Percentiles rank a stretch among this genome's conserved stretches.
Conservation (phyloP, 2,888 invertebrate genomes). For the Stenchaetothrips biformis region DNA sequence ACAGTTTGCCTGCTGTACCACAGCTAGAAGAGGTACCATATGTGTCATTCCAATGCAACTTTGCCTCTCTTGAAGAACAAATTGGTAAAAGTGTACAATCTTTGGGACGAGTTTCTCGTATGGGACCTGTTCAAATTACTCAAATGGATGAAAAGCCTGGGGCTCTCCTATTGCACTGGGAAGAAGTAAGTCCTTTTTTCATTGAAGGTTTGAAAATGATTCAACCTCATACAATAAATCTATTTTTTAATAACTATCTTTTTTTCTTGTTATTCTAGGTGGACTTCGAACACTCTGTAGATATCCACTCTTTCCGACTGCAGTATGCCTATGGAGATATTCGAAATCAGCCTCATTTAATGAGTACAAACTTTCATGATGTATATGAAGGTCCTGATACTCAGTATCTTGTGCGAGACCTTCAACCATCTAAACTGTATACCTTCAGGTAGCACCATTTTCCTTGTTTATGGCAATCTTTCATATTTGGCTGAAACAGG, state of each 20-base stretch:
- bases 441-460: constrained; percentile 44
- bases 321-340: constrained; percentile 48
- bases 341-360: constrained; percentile 40
- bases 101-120: constrained; percentile 39
- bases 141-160: constrained; percentile 52
- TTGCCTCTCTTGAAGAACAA: constrained; percentile 42
- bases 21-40: constrained; percentile 53
- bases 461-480: no score
- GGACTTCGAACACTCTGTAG: constrained; percentile 44
- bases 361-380: constrained; percentile 44
- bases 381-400: constrained; percentile 50
- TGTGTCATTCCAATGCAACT: constrained; percentile 49
- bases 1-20: constrained; percentile 53
- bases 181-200: constrained; percentile 42
- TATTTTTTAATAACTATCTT: not conserved
- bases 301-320: constrained; percentile 48
- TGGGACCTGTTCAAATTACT: constrained; percentile 48
- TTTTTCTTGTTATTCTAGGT: constrained; percentile 29
- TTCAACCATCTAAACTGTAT: constrained; percentile 48
- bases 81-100: constrained; percentile 38
- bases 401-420: constrained; percentile 49
- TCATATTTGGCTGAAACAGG: no score
- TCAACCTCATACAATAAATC: not conserved
- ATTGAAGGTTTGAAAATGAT: no score
- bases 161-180: constrained; percentile 52